Evolutionary conservation across 2,888 invertebrate species (phyloP).

Genomic region (Polia nebulosa): DNA sequence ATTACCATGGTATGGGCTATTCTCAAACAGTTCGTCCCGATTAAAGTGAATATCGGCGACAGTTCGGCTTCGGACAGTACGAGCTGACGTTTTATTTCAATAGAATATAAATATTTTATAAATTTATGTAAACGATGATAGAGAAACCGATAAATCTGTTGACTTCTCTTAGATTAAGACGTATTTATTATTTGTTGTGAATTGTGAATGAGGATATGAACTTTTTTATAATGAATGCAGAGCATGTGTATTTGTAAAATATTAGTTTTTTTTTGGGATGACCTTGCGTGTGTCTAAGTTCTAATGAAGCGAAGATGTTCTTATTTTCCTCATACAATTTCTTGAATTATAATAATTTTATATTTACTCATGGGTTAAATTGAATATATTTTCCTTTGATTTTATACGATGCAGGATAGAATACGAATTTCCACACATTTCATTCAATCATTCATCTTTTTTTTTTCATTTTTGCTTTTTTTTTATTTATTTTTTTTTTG

Average conservation of each 20-base stretch:
- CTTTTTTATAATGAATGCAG: neutral
- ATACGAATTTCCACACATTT: neutral
- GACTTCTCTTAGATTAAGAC: conserved; percentile 21
- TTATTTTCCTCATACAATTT: neutral
- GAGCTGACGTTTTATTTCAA: conserved; percentile 7
- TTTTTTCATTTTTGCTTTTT: no score
- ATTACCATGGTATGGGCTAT: neutral
- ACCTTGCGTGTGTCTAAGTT: neutral
- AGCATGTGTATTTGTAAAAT: conserved; percentile 6
- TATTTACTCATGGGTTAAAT: neutral
- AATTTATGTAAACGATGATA: conserved; percentile 16
- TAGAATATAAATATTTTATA: conserved; percentile 22
- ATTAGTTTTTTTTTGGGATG: neutral
- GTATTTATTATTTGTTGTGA: conserved; percentile 54
- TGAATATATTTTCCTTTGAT: neutral
- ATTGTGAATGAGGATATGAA: neutral
- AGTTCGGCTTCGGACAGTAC: neutral
- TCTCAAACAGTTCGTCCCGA: neutral
- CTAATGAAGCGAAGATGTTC: neutral
- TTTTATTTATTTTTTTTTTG: no score
- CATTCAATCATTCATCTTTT: no score
- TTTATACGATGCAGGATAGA: neutral
- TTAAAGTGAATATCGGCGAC: neutral
- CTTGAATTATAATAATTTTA: neutral
- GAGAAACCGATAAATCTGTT: conserved; percentile 41